phyloP scores from a whole-genome alignment of 2,797 vertebrate genomes.

The Parotocinclus haroldoi region DNA sequence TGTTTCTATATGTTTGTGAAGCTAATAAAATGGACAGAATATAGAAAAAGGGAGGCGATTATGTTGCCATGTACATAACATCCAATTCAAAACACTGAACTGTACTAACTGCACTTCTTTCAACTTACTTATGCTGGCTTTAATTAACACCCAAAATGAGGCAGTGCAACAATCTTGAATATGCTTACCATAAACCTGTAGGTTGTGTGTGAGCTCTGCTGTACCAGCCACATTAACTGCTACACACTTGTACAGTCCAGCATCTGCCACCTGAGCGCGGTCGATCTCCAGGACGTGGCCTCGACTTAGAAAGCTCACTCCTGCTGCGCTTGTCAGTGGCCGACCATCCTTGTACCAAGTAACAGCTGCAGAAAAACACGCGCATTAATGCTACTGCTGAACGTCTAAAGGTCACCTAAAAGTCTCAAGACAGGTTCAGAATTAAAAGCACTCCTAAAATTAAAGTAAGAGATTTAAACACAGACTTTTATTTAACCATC shows the following conservation, averaged over 20 bases:
- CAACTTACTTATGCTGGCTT: too few relatives aligned
- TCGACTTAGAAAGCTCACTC: constrained; percentile 70
- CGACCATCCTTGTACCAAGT: constrained; percentile 89
- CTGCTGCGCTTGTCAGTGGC: constrained; percentile 65
- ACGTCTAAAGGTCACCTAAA: neutral
- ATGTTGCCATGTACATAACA: too few relatives aligned
- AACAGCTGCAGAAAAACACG: constrained; percentile 66
- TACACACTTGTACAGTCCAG: constrained; percentile 87
- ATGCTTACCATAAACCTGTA: constrained; percentile 87
- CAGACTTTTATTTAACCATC: too few relatives aligned
- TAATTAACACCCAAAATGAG: too few relatives aligned
- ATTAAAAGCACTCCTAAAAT: too few relatives aligned
- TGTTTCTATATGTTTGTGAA: too few relatives aligned
- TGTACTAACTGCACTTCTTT: too few relatives aligned
- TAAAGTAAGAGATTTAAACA: too few relatives aligned
- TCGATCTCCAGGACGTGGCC: constrained; percentile 81
- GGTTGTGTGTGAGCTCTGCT: constrained; percentile 77
- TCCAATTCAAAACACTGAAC: too few relatives aligned
- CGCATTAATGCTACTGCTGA: neutral
- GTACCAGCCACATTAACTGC: constrained; percentile 84
- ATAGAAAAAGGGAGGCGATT: too few relatives aligned
- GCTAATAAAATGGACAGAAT: too few relatives aligned
- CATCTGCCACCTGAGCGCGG: constrained; percentile 79
- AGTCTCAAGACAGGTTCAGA: neutral
- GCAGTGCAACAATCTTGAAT: too few relatives aligned